Evolutionary conservation across 1,140 invertebrate species (phyloP).

Genomic region (Antheraea pernyi): DNA sequence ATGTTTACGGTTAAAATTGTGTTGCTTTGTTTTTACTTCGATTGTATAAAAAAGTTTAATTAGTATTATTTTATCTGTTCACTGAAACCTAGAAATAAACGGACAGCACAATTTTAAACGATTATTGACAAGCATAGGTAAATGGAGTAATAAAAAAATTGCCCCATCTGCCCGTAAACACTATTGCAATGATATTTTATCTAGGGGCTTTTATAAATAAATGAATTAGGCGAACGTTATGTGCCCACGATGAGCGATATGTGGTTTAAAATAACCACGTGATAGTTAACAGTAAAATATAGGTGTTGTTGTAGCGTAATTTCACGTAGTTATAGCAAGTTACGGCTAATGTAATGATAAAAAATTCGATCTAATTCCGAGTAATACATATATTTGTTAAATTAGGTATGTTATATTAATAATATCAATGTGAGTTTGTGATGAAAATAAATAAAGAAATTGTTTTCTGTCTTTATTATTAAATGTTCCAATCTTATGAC

Average conservation of each 20-base stretch:
- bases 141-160: neutral
- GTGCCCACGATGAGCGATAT: neutral
- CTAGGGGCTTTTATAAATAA: neutral
- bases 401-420: slow-evolving; percentile 43
- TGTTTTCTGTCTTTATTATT: slow-evolving; percentile 40
- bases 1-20: slow-evolving; percentile 28
- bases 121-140: neutral
- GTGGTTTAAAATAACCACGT: slow-evolving; percentile 59
- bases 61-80: neutral
- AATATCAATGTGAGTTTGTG: slow-evolving; percentile 59
- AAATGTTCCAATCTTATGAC: neutral
- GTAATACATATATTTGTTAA: slow-evolving; percentile 36
- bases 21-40: neutral
- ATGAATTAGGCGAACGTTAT: slow-evolving; percentile 11
- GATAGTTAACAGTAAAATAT: slow-evolving; percentile 57
- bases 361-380: slow-evolving; percentile 27
- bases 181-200: neutral
- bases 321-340: slow-evolving; percentile 41
- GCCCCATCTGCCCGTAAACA: neutral
- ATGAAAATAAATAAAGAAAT: slow-evolving; percentile 64
- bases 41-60: neutral
- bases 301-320: slow-evolving; percentile 52
- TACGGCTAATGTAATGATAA: slow-evolving; percentile 48
- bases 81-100: neutral
- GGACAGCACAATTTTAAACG: neutral